Percentiles rank a stretch among this genome's conserved stretches.
phyloP scores from a whole-genome alignment of 2,888 invertebrate genomes.

The Agonopterix heracliana region DNA sequence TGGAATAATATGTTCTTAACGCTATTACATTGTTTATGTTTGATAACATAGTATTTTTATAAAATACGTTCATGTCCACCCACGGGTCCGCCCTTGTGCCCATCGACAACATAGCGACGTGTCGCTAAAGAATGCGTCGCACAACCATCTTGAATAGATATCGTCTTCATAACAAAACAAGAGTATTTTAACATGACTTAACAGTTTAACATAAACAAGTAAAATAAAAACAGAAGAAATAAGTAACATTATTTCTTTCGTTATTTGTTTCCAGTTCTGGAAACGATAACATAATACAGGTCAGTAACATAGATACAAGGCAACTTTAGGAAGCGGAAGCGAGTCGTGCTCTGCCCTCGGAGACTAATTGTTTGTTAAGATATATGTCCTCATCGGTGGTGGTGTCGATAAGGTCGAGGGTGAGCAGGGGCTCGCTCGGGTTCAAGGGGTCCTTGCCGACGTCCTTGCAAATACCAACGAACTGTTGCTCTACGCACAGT shows the following conservation, averaged over 20 bases:
- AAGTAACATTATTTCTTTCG: not conserved
- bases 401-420: conserved; percentile 83
- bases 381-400: conserved; percentile 80
- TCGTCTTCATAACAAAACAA: conserved; percentile 4
- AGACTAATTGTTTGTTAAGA: conserved; percentile 79
- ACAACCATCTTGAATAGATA: too few species aligned
- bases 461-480: conserved; percentile 81
- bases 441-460: conserved; percentile 78
- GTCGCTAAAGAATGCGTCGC: too few species aligned
- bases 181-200: conserved; percentile 6
- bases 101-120: too few species aligned
- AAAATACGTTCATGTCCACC: too few species aligned
- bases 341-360: conserved; percentile 76
- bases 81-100: too few species aligned
- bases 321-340: conserved; percentile 32
- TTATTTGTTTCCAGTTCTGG: too few species aligned
- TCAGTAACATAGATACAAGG: conserved; percentile 10
- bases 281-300: conserved; percentile 7
- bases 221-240: conserved; percentile 1
- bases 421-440: conserved; percentile 78
- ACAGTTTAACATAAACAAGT: conserved; percentile 1
- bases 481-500: conserved; percentile 80
- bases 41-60: too few species aligned
- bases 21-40: too few species aligned
- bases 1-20: conserved; percentile 5